These are phyloP conservation scores for Tympanuchus pallidicinctus DNA, from an alignment of 2,113 vertebrate species.

Conservation along the genomic window DNA sequence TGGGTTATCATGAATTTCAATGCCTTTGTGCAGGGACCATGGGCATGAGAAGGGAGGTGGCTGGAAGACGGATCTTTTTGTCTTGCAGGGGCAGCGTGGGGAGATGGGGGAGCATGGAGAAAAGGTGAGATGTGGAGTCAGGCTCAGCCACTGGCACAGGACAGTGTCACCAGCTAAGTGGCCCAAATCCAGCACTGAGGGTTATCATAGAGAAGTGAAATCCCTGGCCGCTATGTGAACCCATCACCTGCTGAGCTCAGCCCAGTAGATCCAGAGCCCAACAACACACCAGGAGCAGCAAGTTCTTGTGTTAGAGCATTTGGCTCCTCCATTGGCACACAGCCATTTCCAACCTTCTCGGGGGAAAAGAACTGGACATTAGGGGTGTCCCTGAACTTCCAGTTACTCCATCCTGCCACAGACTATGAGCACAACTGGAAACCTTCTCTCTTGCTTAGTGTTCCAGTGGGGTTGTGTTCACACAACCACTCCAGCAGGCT, in stretches of 20 bases:
- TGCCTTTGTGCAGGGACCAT: neutral
- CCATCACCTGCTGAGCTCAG: neutral
- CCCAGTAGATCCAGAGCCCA: neutral
- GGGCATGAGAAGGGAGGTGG: neutral
- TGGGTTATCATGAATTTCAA: neutral
- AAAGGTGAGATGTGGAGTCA: constrained; percentile 36
- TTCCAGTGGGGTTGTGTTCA: neutral
- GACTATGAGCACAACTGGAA: neutral
- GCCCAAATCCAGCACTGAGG: neutral
- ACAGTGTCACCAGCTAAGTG: neutral
- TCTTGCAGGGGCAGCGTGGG: constrained; percentile 82
- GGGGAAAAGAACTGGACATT: neutral
- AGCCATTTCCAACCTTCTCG: neutral
- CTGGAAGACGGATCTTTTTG: neutral
- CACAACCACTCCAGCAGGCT: neutral
- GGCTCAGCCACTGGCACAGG: neutral
- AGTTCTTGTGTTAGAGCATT: neutral
- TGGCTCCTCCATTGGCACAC: accelerated
- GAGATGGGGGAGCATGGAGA: constrained; percentile 74
- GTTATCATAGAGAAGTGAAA: neutral
- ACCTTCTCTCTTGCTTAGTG: neutral
- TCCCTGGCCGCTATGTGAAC: neutral
- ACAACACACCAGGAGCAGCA: neutral
- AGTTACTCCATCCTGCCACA: neutral
- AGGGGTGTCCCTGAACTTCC: neutral